Evolutionary conservation across 1,140 invertebrate species (phyloP).

Genomic region (Drosophila lacertosa): DNA sequence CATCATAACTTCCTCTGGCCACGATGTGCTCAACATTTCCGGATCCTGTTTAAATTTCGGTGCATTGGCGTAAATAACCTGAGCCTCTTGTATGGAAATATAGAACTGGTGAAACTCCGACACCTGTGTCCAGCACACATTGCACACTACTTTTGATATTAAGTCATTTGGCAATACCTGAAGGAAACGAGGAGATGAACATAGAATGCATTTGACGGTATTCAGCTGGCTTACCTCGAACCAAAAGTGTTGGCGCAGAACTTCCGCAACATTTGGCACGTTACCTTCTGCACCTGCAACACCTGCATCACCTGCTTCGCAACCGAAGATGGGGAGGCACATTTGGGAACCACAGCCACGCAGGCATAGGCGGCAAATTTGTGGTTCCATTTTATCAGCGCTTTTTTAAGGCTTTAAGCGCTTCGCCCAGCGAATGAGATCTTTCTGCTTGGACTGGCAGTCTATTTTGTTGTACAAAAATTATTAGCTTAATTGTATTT

Average conservation of each 20-base stretch:
- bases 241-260: constrained; percentile 77
- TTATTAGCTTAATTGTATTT: constrained; percentile 34
- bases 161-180: constrained; percentile 64
- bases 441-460: neutral
- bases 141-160: constrained; percentile 75
- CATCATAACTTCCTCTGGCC: constrained; percentile 70
- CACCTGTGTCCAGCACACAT: constrained; percentile 76
- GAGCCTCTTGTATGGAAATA: constrained; percentile 72
- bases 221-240: constrained; percentile 61
- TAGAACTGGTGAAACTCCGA: constrained; percentile 80
- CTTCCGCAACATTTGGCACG: constrained; percentile 57
- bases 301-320: constrained; percentile 17
- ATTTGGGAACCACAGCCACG: constrained; percentile 72
- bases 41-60: constrained; percentile 63
- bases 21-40: constrained; percentile 50
- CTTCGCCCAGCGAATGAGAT: constrained; percentile 5
- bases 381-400: constrained; percentile 55
- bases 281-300: constrained; percentile 35
- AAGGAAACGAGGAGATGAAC: constrained; percentile 3
- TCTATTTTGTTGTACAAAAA: constrained; percentile 22
- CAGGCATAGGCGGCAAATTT: constrained; percentile 67
- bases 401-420: neutral
- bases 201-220: neutral
- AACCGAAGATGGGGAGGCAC: constrained; percentile 64
- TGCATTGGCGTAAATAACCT: constrained; percentile 66